These are phyloP conservation scores for Erythrolamprus reginae DNA, from an alignment of 2,113 vertebrate genomes.

Conservation along the genomic window DNA sequence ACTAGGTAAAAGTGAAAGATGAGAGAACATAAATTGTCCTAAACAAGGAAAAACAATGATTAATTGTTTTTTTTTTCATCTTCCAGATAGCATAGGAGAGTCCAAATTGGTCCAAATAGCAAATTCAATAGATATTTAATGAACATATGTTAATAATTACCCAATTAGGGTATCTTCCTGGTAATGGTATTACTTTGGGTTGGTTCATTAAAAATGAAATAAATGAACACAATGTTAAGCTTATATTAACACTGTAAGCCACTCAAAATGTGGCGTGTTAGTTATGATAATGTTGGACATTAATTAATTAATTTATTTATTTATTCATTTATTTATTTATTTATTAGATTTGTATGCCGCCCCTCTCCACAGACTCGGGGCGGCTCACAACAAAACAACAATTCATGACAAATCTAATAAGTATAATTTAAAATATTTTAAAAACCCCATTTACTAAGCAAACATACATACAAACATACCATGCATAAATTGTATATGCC, in stretches of 20 bases:
- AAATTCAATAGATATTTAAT: neutral
- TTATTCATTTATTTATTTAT: too few relatives aligned
- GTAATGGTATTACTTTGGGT: neutral
- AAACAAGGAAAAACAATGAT: neutral
- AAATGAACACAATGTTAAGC: neutral
- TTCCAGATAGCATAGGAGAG: neutral
- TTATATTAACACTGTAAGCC: neutral
- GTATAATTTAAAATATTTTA: too few relatives aligned
- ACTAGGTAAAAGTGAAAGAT: neutral
- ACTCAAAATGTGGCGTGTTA: neutral
- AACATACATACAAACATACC: too few relatives aligned
- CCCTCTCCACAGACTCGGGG: too few relatives aligned
- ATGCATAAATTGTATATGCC: too few relatives aligned
- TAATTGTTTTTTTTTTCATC: neutral
- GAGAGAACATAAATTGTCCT: neutral
- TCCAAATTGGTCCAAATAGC: neutral
- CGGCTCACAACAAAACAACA: too few relatives aligned
- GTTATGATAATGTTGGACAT: neutral
- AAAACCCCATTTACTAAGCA: too few relatives aligned
- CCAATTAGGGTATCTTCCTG: neutral
- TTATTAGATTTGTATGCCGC: too few relatives aligned
- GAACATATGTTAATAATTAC: neutral
- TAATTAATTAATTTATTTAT: too few relatives aligned
- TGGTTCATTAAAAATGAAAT: neutral
- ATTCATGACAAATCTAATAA: too few relatives aligned